Evolutionary conservation across 2,797 vertebrate species (phyloP), one percentile per base, ranked within the genome.

Genomic region (Lemur catta): DNA sequence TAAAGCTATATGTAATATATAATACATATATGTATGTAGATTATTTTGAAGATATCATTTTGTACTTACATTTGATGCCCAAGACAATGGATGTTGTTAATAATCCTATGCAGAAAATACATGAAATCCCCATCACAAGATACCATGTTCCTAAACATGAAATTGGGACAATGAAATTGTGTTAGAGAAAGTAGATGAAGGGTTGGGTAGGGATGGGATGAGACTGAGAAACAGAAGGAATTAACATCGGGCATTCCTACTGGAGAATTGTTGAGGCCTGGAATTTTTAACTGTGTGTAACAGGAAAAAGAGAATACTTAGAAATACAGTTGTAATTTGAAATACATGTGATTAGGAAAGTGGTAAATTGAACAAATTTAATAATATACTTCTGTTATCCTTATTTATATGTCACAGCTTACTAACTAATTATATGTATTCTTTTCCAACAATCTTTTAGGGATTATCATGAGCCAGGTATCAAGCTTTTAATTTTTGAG

Each of bases 51-150:
- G 55, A 71, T 75, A 61, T 7, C 1, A 12, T 84, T 94, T 85
- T 84, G 12, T 98, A 97, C 97, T 98, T 97, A 98, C 97, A 94
- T 33, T 96, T 97, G 87, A 97, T 38, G 74, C 95, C 93, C 75
- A 98, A 85, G 94, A 95, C 97, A 95, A 98, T 50, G 33, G 96
- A 96, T 9, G 94, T 46, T 48, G 93, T 7, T 85, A 97, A n/a
- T 43, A 84, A 95, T 11, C 93, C 90, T 26, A 94, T 0, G 57
- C 85, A 97, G 84, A 96, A 50, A 84, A 95, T 30, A 63, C 95
- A 96, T n/a, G 15, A 91, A 86, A 90, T 48, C 84, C 61, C 48
- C 0, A 6, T 15, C 41, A 92, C 10, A 14, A 80, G 10, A n/a
- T 72, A 93, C 52, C 84, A 78, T 22, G 48, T 11, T 93, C 97